Evolutionary conservation across 2,113 vertebrate species (phyloP).

Genomic region (Platanista minor): DNA sequence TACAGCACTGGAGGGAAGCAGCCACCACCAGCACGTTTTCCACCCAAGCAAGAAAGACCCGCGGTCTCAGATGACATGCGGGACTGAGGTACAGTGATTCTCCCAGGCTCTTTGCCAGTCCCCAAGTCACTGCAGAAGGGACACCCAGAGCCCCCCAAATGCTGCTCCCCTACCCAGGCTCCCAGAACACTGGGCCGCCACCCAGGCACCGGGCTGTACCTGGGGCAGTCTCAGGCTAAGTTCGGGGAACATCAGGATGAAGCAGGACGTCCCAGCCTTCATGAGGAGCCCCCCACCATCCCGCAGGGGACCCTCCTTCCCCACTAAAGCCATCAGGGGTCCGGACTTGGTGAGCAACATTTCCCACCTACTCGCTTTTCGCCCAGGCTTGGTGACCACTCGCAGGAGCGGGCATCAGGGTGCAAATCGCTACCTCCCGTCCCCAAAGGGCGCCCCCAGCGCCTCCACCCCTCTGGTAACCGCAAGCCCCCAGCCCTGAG

Average conservation of each 20-base stretch:
- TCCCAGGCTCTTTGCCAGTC: background rate
- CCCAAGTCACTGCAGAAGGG: background rate
- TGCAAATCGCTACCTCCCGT: background rate
- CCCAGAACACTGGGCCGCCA: background rate
- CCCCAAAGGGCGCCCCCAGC: background rate
- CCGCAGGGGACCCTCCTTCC: background rate
- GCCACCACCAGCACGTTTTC: background rate
- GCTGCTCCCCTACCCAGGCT: background rate
- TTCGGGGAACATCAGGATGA: background rate
- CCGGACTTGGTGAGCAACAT: accelerated
- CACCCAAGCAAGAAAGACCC: background rate
- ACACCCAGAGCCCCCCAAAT: background rate
- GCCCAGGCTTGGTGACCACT: background rate
- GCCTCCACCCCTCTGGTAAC: background rate
- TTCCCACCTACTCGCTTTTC: background rate
- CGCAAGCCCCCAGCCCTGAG: background rate
- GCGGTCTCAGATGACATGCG: background rate
- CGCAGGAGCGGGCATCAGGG: background rate
- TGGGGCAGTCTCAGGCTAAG: background rate
- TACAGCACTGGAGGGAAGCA: background rate
- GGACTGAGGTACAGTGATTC: background rate
- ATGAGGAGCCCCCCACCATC: background rate
- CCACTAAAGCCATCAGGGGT: background rate
- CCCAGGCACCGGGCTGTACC: background rate
- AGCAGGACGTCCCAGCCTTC: background rate